These are phyloP conservation scores for Epinotia bilunana DNA, from an alignment of 2,888 invertebrate species.

Conservation along the genomic window DNA sequence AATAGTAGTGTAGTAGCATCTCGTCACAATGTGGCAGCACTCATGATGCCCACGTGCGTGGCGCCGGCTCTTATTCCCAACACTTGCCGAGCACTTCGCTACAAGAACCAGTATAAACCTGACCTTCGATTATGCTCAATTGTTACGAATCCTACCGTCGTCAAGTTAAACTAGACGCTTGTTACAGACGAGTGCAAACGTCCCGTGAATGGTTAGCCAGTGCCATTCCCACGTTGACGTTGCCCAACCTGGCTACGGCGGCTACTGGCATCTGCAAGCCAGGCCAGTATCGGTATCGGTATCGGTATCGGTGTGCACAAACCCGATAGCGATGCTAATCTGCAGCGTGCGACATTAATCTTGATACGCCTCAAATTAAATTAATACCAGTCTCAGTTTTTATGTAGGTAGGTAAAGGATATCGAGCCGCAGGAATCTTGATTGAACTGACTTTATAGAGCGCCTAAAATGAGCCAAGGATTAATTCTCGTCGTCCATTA, in stretches of 20 bases:
- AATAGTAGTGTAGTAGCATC: too few relatives aligned
- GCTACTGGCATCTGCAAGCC: constrained; percentile 18
- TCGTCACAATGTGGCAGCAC: neutral
- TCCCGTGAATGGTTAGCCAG: neutral
- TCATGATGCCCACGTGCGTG: neutral
- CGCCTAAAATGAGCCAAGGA: constrained; percentile 37
- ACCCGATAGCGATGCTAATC: constrained; percentile 36
- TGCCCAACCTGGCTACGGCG: neutral
- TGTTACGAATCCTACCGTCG: neutral
- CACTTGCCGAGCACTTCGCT: neutral
- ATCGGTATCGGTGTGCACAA: constrained; percentile 12
- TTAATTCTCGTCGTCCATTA: constrained; percentile 37
- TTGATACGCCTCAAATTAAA: constrained; percentile 40
- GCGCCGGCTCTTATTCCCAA: neutral
- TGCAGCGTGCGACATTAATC: constrained; percentile 37
- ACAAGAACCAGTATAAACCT: neutral
- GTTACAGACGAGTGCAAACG: neutral
- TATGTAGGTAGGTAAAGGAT: constrained; percentile 41
- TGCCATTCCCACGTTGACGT: constrained; percentile 32
- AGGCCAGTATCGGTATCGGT: constrained; percentile 7
- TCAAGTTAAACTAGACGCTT: neutral
- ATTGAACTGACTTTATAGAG: constrained; percentile 37
- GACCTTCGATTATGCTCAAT: neutral
- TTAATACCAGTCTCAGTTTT: constrained; percentile 40
- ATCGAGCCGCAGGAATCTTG: constrained; percentile 38